Conservation (phyloP, 2,797 vertebrate genomes). For the Ispidina lecontei region DNA sequence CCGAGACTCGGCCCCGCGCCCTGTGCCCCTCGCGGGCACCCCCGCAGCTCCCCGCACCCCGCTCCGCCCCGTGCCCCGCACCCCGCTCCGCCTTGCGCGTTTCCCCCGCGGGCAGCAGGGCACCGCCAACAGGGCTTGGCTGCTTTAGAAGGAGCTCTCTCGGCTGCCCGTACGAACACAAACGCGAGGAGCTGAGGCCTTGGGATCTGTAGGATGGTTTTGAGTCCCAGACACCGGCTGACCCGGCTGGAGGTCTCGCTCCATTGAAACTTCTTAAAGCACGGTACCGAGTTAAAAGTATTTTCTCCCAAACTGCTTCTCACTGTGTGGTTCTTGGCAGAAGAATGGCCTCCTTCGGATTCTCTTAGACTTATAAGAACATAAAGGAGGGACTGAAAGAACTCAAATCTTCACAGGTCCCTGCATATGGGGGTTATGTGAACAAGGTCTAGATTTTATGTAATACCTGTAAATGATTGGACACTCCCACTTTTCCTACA, state of each 20-base stretch:
- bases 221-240: not conserved
- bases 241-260: not conserved
- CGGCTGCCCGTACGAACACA: rapidly evolving
- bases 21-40: too few species aligned
- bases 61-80: too few species aligned
- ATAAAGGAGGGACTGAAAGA: not conserved
- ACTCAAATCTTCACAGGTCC: not conserved
- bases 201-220: not conserved
- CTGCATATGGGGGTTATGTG: not conserved
- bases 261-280: not conserved
- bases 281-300: rapidly evolving
- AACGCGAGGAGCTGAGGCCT: rapidly evolving
- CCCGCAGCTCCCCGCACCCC: too few species aligned
- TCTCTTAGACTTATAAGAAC: not conserved
- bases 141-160: rapidly evolving
- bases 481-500: not conserved
- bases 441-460: not conserved
- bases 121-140: rapidly evolving
- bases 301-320: not conserved
- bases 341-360: not conserved
- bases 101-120: rapidly evolving
- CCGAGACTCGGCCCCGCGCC: too few species aligned
- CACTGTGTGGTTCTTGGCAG: not conserved
- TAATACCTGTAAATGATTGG: not conserved
- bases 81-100: too few species aligned